Conservation (phyloP, 2,888 invertebrate genomes). For the Ophraella communa region DNA sequence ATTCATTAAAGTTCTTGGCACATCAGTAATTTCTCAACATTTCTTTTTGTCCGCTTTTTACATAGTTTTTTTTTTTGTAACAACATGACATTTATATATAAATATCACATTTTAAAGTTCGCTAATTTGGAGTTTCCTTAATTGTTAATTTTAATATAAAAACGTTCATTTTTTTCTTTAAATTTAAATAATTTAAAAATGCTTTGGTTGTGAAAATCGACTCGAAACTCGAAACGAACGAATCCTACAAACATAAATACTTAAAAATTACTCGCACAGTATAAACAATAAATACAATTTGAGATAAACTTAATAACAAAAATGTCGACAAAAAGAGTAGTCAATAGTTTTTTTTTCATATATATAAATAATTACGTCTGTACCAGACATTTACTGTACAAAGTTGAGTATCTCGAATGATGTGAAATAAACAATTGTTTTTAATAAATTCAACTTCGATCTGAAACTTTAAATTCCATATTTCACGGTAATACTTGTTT, state of each 20-base stretch:
- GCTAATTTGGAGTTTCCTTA: background rate
- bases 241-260: background rate
- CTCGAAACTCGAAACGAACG: background rate
- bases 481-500: no score
- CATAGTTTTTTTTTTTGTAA: background rate
- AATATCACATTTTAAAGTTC: constrained; percentile 7
- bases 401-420: constrained; percentile 1
- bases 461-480: background rate
- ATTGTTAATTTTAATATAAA: background rate
- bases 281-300: background rate
- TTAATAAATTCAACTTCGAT: background rate
- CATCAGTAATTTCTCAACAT: constrained; percentile 20
- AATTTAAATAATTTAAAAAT: no score
- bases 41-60: constrained; percentile 10
- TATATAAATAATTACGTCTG: constrained; percentile 11
- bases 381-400: constrained; percentile 11
- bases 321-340: constrained; percentile 8
- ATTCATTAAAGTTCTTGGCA: constrained; percentile 17
- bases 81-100: constrained; percentile 7
- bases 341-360: background rate
- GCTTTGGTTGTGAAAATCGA: background rate
- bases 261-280: background rate
- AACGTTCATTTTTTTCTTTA: background rate
- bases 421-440: background rate
- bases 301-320: background rate